phyloP scores from a whole-genome alignment of 2,888 invertebrate genomes.

The Drosophila barbarae region DNA sequence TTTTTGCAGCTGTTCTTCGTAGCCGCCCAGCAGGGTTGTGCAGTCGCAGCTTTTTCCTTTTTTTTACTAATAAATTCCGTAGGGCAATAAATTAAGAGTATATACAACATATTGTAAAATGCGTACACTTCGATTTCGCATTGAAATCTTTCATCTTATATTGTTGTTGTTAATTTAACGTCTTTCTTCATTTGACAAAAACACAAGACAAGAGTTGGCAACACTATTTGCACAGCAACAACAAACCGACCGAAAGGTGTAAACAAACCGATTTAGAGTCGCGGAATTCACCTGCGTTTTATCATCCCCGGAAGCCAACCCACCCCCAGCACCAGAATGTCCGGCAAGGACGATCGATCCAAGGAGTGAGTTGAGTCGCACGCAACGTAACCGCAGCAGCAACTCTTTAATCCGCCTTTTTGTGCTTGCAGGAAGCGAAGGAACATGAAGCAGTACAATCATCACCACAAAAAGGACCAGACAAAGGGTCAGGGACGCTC shows the following conservation, averaged over 20 bases:
- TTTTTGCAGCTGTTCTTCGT: not conserved
- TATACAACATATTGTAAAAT: too few species aligned
- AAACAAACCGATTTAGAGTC: constrained; percentile 29
- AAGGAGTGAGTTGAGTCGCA: constrained; percentile 68
- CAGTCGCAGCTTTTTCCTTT: not conserved
- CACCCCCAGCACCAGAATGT: constrained; percentile 53
- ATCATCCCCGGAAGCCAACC: constrained; percentile 17
- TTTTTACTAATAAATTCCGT: too few species aligned
- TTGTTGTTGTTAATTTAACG: not conserved
- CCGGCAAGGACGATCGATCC: constrained; percentile 76
- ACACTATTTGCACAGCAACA: constrained; percentile 19
- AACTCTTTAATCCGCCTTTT: not conserved
- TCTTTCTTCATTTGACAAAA: not conserved
- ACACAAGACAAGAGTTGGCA: not conserved
- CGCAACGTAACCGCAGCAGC: constrained; percentile 24
- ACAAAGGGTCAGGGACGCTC: constrained; percentile 29
- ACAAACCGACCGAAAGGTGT: constrained; percentile 10
- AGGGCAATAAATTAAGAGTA: too few species aligned
- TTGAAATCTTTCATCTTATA: too few species aligned
- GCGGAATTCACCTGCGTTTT: constrained; percentile 7
- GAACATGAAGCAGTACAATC: constrained; percentile 73
- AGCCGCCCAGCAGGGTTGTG: not conserved
- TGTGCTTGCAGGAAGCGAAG: constrained; percentile 66
- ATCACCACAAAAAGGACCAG: constrained; percentile 53
- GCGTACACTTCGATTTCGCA: too few species aligned